phyloP scores from a whole-genome alignment of 2,113 vertebrate species.

The Polypterus bichir region DNA sequence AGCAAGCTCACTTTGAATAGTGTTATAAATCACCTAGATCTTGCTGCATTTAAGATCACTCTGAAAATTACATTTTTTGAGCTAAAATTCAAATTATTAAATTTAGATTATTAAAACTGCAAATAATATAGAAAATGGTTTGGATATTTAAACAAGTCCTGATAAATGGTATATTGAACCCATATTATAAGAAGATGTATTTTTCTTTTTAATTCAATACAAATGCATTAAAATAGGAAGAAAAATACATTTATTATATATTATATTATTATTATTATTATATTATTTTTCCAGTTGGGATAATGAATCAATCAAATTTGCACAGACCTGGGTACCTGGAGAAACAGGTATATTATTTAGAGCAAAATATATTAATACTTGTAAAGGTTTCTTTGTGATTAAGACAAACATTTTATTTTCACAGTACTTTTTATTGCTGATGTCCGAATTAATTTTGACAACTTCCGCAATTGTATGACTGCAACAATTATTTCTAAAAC shows the following conservation, averaged over 20 bases:
- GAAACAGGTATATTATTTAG: constrained; percentile 64
- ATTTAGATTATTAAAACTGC: too few species aligned
- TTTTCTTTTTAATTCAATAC: too few species aligned
- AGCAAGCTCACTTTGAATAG: too few species aligned
- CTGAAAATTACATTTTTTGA: too few species aligned
- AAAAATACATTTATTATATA: neutral
- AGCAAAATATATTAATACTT: constrained; percentile 24
- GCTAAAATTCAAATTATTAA: too few species aligned
- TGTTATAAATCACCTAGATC: too few species aligned
- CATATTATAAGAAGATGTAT: too few species aligned
- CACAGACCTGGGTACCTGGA: constrained; percentile 66
- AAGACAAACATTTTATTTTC: constrained; percentile 16
- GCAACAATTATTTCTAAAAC: constrained; percentile 83
- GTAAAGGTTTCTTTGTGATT: constrained; percentile 13
- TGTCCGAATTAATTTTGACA: constrained; percentile 80
- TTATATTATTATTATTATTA: neutral
- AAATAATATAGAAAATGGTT: too few species aligned
- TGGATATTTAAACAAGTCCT: too few species aligned
- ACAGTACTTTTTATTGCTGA: constrained; percentile 90
- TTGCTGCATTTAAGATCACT: too few species aligned
- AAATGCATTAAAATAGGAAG: too few species aligned
- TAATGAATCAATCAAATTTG: constrained; percentile 73
- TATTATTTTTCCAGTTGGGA: constrained; percentile 70
- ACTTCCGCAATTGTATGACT: constrained; percentile 77
- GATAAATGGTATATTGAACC: too few species aligned